Evolutionary conservation across 2,888 invertebrate genomes (phyloP).

Genomic region (Sminthurides aquaticus): DNA sequence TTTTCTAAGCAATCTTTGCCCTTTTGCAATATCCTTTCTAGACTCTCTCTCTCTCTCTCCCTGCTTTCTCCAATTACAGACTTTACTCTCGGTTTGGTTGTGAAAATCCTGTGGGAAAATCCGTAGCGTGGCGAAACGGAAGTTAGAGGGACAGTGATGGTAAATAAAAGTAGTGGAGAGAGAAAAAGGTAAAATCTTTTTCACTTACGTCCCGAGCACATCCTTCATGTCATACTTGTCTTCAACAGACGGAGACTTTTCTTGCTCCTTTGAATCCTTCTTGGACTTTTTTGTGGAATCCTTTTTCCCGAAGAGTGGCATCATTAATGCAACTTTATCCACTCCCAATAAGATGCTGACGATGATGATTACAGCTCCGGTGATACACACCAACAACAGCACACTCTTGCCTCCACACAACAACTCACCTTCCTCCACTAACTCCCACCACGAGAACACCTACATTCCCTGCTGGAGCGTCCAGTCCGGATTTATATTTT

Average conservation of each 20-base stretch:
- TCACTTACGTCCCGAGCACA: constrained; percentile 75
- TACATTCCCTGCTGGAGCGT: neutral
- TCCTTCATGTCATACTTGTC: constrained; percentile 86
- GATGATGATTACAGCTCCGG: neutral
- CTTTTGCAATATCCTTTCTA: too few relatives aligned
- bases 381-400: too few relatives aligned
- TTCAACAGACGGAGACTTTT: constrained; percentile 71
- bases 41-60: too few relatives aligned
- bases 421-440: too few relatives aligned
- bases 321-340: constrained; percentile 48
- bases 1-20: too few relatives aligned
- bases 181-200: neutral
- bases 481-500: neutral
- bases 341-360: too few relatives aligned
- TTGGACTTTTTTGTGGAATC: constrained; percentile 76
- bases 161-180: neutral
- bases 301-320: constrained; percentile 87
- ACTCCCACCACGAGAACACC: too few relatives aligned
- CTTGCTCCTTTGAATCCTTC: constrained; percentile 69
- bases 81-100: too few relatives aligned
- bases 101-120: neutral
- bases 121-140: neutral
- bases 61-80: too few relatives aligned
- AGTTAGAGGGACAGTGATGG: neutral
- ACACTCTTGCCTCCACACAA: constrained; percentile 14